Percentiles rank a stretch among this genome's conserved stretches.
Conservation (phyloP, 2,888 invertebrate genomes). For the Microplitis deprimator region DNA sequence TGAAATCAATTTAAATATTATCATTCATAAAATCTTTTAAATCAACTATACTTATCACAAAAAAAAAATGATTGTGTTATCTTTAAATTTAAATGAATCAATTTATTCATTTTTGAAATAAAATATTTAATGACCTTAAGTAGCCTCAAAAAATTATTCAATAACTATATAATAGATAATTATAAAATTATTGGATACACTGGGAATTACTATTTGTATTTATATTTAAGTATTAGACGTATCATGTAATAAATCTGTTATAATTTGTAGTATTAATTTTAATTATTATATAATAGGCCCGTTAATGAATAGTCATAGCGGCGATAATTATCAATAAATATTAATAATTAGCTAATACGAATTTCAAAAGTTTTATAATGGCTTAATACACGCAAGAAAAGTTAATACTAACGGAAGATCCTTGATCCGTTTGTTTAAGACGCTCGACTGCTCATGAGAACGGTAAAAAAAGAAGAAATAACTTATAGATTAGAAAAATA, state of each 20-base stretch:
- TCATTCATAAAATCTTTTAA: too few relatives aligned
- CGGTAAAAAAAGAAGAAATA: conserved; percentile 60
- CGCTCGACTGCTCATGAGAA: conserved; percentile 58
- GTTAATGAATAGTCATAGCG: background rate
- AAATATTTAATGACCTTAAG: too few relatives aligned
- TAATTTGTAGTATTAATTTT: background rate
- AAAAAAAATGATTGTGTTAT: too few relatives aligned
- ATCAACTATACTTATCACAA: too few relatives aligned
- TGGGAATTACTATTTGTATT: too few relatives aligned
- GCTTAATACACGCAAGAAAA: conserved; percentile 25
- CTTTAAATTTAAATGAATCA: too few relatives aligned
- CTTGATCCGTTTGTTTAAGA: conserved; percentile 57
- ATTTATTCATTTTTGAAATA: too few relatives aligned
- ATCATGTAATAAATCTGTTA: background rate
- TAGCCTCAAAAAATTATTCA: too few relatives aligned
- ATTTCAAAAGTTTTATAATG: conserved; percentile 9
- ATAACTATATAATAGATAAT: too few relatives aligned
- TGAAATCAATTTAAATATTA: too few relatives aligned
- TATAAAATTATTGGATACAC: too few relatives aligned
- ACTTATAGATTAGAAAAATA: conserved; percentile 34
- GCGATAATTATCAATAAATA: background rate
- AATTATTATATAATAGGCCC: background rate
- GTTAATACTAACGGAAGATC: conserved; percentile 57
- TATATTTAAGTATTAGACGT: background rate
- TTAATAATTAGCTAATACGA: background rate